Conservation (phyloP, 2,113 vertebrate species). For the Chaenocephalus aceratus region DNA sequence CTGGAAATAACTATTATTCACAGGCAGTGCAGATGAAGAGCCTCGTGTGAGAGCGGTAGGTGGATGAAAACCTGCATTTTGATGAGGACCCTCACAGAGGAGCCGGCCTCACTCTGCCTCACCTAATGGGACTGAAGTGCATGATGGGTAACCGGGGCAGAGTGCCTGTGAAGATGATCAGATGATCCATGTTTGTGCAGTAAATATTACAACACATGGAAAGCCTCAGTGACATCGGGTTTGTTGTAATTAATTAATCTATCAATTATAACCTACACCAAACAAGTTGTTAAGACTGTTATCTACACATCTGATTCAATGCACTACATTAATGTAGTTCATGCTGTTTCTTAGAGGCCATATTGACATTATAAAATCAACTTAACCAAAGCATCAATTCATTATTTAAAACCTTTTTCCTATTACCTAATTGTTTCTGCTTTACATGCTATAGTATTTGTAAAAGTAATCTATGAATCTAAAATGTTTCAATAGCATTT, state of each 20-base stretch:
- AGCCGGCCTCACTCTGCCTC: constrained; percentile 56
- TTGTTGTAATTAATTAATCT: neutral
- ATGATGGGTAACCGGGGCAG: constrained; percentile 58
- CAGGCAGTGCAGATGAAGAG: constrained; percentile 48
- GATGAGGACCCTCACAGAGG: constrained; percentile 61
- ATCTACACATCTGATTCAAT: neutral
- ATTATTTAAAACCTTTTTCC: neutral
- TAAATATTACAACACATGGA: constrained; percentile 19
- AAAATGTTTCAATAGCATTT: neutral
- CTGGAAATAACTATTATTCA: constrained; percentile 34
- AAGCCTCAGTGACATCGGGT: neutral
- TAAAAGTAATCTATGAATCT: neutral
- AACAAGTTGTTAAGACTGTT: neutral
- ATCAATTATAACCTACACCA: neutral
- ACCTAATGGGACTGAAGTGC: constrained; percentile 70
- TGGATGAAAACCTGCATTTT: constrained; percentile 49
- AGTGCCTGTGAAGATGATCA: constrained; percentile 50
- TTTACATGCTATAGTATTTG: neutral
- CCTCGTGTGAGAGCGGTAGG: constrained; percentile 55
- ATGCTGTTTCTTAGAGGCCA: neutral
- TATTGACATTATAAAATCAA: neutral
- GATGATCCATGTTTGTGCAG: constrained; percentile 35
- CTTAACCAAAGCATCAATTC: neutral
- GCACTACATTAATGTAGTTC: neutral
- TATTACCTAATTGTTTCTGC: neutral